Conservation (phyloP, 2,113 vertebrate genomes). For the Colossoma macropomum region DNA sequence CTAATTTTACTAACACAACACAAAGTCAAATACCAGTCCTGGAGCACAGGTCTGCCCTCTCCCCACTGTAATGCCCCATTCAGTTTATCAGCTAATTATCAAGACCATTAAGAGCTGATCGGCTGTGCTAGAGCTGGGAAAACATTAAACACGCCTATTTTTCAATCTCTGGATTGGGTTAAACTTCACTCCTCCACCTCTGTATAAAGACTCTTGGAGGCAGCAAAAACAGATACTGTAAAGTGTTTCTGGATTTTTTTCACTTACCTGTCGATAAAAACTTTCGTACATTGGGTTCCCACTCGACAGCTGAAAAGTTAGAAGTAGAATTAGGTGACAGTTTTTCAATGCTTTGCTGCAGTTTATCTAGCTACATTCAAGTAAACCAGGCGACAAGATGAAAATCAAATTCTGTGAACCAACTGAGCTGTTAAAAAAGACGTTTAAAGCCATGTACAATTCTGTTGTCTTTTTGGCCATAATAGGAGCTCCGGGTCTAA, state of each 20-base stretch:
- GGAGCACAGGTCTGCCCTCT: neutral
- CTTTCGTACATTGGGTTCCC: conserved; percentile 92
- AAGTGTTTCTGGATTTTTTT: neutral
- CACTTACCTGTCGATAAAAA: conserved; percentile 93
- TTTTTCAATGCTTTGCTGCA: neutral
- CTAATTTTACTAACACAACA: neutral
- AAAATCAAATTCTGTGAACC: too few relatives aligned
- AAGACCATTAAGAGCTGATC: neutral
- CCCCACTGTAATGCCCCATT: neutral
- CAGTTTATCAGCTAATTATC: neutral
- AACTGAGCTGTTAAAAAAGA: too few relatives aligned
- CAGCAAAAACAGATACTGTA: neutral
- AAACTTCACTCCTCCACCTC: neutral
- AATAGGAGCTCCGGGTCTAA: too few relatives aligned
- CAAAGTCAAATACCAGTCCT: neutral
- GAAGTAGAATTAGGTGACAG: conserved; percentile 14
- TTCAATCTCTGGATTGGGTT: neutral
- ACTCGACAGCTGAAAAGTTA: conserved; percentile 82
- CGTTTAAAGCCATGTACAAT: too few relatives aligned
- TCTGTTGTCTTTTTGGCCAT: too few relatives aligned
- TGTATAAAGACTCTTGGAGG: neutral
- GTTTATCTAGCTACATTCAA: neutral
- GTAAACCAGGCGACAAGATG: neutral
- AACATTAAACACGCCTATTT: neutral
- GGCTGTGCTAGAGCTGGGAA: neutral